These are phyloP conservation scores for Dipus sagitta DNA, from an alignment of 2,797 vertebrate genomes.

Conservation along the genomic window DNA sequence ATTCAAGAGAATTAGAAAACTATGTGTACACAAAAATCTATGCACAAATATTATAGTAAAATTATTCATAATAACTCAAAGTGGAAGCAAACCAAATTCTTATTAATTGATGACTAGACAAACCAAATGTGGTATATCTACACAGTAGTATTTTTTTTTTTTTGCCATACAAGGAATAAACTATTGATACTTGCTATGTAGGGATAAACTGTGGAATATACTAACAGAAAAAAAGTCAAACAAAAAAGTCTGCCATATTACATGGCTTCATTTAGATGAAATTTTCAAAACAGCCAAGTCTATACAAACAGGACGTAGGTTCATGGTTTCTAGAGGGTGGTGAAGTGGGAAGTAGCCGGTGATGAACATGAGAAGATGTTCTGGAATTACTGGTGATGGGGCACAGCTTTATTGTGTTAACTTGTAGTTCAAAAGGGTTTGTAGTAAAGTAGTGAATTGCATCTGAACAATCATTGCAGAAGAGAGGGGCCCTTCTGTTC, in stretches of 20 bases:
- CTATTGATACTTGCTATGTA: too few relatives aligned
- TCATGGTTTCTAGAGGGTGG: neutral
- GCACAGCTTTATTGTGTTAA: neutral
- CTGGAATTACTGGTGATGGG: neutral
- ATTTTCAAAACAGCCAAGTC: neutral
- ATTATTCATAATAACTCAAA: neutral
- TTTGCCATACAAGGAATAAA: neutral
- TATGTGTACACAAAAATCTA: neutral
- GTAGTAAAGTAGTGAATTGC: neutral
- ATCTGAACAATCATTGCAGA: neutral
- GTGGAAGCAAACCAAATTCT: neutral
- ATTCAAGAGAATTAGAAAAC: neutral
- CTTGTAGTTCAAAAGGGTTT: neutral
- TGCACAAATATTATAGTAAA: neutral
- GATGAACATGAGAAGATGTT: neutral
- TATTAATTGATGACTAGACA: neutral
- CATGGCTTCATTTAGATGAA: too few relatives aligned
- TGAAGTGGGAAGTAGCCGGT: neutral
- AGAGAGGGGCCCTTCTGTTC: neutral
- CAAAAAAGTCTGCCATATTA: too few relatives aligned
- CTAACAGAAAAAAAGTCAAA: neutral
- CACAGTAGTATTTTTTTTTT: neutral
- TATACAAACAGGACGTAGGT: neutral
- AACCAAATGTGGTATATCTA: neutral
- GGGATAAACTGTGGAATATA: neutral